phyloP scores from a whole-genome alignment of 2,797 vertebrate species.

The Acropternis orthonyx region DNA sequence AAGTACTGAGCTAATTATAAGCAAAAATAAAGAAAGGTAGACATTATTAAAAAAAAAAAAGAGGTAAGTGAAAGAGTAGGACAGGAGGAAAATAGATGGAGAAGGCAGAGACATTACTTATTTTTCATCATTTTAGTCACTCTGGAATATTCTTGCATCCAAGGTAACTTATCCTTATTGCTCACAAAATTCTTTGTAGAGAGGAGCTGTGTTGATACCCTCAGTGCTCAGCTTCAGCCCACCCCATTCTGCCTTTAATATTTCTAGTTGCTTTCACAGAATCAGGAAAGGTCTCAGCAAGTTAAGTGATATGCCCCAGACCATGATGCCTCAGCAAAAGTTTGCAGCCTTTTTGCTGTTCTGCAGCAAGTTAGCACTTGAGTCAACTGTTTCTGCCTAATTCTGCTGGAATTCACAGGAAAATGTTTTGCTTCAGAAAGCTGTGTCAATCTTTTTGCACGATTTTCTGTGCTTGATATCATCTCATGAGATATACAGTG shows the following conservation, averaged over 20 bases:
- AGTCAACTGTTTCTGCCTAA: neutral
- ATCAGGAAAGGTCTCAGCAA: slow-evolving; percentile 78
- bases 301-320: neutral
- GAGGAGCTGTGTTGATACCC: slow-evolving; percentile 32
- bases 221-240: slow-evolving; percentile 57
- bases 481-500: neutral
- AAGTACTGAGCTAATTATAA: neutral
- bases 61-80: neutral
- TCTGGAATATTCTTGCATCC: neutral
- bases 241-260: slow-evolving; percentile 78
- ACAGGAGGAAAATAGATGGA: neutral
- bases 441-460: neutral
- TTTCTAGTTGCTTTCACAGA: slow-evolving; percentile 80
- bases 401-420: slow-evolving; percentile 16
- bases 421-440: neutral
- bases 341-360: neutral
- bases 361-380: neutral
- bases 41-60: neutral
- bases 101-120: neutral
- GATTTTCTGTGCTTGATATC: neutral
- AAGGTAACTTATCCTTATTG: slow-evolving; percentile 70
- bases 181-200: slow-evolving; percentile 72
- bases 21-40: neutral
- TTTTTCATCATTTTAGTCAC: neutral
- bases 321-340: neutral